Conservation (phyloP, 1,140 invertebrate species). For the Spodoptera litura region DNA sequence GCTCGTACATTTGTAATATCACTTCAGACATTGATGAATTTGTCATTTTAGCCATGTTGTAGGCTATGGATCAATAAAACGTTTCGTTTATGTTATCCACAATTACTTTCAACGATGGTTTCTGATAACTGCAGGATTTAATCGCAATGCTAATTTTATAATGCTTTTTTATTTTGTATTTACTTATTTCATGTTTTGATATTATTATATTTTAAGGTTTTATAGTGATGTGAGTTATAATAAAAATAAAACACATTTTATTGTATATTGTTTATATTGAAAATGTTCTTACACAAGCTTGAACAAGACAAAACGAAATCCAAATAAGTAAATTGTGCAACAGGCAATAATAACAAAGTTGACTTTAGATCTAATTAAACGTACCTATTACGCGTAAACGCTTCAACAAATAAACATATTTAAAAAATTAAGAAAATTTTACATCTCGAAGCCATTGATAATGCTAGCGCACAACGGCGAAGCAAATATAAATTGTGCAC, state of each 20-base stretch:
- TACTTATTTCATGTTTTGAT: too few species aligned
- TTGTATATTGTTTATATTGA: constrained; percentile 62
- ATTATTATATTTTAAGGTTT: too few species aligned
- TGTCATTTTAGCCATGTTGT: constrained; percentile 12
- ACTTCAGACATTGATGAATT: constrained; percentile 42
- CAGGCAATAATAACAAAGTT: constrained; percentile 60
- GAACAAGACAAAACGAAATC: constrained; percentile 64
- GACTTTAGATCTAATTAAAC: constrained; percentile 47
- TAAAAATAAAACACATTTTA: constrained; percentile 53
- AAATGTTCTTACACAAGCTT: constrained; percentile 70
- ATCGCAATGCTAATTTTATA: neutral
- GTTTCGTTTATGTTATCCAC: neutral
- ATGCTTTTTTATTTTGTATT: neutral
- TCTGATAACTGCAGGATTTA: neutral
- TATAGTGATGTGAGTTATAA: neutral
- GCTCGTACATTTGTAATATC: constrained; percentile 32
- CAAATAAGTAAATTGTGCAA: constrained; percentile 69
- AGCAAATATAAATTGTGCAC: constrained; percentile 47
- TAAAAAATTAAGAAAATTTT: constrained; percentile 46
- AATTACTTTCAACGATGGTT: too few species aligned
- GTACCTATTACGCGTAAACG: constrained; percentile 34
- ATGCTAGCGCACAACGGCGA: constrained; percentile 31
- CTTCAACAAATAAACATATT: constrained; percentile 50
- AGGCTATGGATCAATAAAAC: constrained; percentile 4
- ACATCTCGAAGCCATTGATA: constrained; percentile 34